phyloP scores from a whole-genome alignment of 2,888 invertebrate species.

The Onchidella celtica region DNA sequence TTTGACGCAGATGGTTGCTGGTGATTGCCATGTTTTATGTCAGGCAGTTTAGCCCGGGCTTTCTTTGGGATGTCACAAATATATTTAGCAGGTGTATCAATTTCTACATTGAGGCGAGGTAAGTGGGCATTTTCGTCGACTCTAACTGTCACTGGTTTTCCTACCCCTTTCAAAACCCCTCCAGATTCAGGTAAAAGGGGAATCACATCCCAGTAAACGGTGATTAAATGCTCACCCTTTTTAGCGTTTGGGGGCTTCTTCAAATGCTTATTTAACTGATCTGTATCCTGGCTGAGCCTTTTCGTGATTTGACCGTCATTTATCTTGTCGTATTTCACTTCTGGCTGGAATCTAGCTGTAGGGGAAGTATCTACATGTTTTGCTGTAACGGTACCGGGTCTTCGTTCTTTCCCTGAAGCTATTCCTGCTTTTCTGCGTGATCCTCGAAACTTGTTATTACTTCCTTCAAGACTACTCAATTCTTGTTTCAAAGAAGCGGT shows the following conservation, averaged over 20 bases:
- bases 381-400: no score
- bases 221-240: background rate
- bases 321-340: no score
- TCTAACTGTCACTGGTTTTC: background rate
- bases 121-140: background rate
- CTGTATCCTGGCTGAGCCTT: background rate
- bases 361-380: no score
- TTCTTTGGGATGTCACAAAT: no score
- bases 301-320: background rate
- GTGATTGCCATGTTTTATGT: no score
- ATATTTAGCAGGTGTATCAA: no score
- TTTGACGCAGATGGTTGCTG: no score
- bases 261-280: background rate
- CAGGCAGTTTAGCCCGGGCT: background rate
- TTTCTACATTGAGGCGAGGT: background rate
- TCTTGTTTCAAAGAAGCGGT: background rate
- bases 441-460: background rate
- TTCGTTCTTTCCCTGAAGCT: no score
- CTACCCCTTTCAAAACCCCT: conserved; percentile 27
- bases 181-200: background rate
- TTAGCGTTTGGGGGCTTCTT: no score
- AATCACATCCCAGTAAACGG: conserved; percentile 30
- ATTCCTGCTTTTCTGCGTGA: background rate
- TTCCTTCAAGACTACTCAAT: conserved; percentile 7
- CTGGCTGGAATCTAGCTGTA: no score